phyloP scores from a whole-genome alignment of 92 coral and sea anemone species.

The Bergia puertoricense region DNA sequence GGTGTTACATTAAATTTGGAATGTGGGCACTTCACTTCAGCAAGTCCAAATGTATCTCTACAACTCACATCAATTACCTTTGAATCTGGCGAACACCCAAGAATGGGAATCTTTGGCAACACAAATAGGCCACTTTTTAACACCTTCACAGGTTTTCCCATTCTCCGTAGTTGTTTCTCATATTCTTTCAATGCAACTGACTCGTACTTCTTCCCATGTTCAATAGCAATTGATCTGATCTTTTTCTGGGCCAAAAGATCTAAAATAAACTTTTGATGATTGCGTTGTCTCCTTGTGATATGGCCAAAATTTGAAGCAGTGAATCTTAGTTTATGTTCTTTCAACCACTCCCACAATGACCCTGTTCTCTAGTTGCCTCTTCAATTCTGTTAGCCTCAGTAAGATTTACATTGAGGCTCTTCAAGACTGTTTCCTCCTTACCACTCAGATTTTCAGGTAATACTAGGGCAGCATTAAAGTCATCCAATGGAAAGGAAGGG shows the following conservation, averaged over 20 bases:
- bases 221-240: slow-evolving; percentile 5
- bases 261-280: slow-evolving; percentile 53
- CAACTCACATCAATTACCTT: slow-evolving; percentile 56
- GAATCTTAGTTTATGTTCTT: slow-evolving; percentile 51
- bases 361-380: slow-evolving; percentile 56
- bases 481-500: slow-evolving; percentile 66
- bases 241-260: slow-evolving; percentile 56
- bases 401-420: slow-evolving; percentile 47
- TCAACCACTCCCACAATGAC: slow-evolving; percentile 54
- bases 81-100: slow-evolving; percentile 70
- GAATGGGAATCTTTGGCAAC: slow-evolving; percentile 48
- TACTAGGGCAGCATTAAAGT: slow-evolving; percentile 41
- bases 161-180: slow-evolving; percentile 43
- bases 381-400: slow-evolving; percentile 57
- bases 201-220: slow-evolving; percentile 70
- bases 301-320: slow-evolving; percentile 58
- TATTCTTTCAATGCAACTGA: slow-evolving; percentile 57
- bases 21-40: slow-evolving; percentile 62
- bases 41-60: slow-evolving; percentile 60
- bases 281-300: slow-evolving; percentile 46
- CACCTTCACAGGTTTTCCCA: slow-evolving; percentile 55
- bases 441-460: slow-evolving; percentile 51
- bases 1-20: slow-evolving; percentile 62
- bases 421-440: slow-evolving; percentile 47
- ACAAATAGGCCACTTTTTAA: slow-evolving; percentile 59